Conservation (phyloP, 2,888 invertebrate genomes). For the Eudasyphora cyanicolor region DNA sequence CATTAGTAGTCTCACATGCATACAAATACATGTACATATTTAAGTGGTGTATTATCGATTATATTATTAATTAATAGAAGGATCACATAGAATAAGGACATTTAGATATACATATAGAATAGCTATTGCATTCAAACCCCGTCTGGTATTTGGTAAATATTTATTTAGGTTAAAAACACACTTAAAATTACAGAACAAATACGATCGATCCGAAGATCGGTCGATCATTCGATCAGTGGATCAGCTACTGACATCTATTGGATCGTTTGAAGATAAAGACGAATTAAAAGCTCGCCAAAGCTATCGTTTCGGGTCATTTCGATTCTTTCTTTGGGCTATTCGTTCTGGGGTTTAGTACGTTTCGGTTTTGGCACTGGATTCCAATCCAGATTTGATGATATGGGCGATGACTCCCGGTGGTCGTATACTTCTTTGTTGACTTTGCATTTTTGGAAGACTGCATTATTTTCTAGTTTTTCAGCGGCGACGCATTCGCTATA, state of each 20-base stretch:
- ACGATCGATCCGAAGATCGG: neutral
- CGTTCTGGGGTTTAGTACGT: slow-evolving; percentile 72
- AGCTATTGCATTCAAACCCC: slow-evolving; percentile 57
- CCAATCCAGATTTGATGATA: slow-evolving; percentile 79
- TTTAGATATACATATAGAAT: slow-evolving; percentile 30
- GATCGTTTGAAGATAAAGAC: neutral
- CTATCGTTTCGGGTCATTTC: neutral
- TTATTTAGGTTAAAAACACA: slow-evolving; percentile 26
- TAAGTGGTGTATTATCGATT: neutral
- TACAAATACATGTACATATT: neutral
- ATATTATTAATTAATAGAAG: slow-evolving; percentile 19
- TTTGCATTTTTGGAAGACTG: slow-evolving; percentile 75
- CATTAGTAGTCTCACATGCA: neutral
- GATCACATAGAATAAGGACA: slow-evolving; percentile 54
- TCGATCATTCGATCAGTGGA: neutral
- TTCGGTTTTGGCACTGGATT: slow-evolving; percentile 79
- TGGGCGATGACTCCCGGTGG: slow-evolving; percentile 77
- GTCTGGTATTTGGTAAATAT: slow-evolving; percentile 47
- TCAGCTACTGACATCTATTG: neutral
- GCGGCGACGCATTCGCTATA: slow-evolving; percentile 44
- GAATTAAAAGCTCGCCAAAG: neutral
- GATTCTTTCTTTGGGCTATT: slow-evolving; percentile 44
- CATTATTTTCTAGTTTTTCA: slow-evolving; percentile 64
- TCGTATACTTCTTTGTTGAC: slow-evolving; percentile 74
- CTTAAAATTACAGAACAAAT: slow-evolving; percentile 6